Evolutionary conservation across 2,888 invertebrate genomes (phyloP).

Genomic region (Cheilosia pagana): DNA sequence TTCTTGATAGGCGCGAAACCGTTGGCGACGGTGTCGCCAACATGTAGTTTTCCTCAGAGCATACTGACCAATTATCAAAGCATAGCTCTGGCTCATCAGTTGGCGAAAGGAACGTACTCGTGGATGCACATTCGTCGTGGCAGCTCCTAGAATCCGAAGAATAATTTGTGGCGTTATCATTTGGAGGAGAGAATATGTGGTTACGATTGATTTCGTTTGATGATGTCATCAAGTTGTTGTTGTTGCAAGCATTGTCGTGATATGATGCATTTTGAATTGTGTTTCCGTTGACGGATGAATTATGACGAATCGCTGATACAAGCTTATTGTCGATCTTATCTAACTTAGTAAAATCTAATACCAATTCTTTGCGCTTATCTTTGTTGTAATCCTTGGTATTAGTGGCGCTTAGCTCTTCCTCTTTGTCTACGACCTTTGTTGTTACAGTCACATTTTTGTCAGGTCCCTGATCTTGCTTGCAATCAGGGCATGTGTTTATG

Average conservation of each 20-base stretch:
- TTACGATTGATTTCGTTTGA: conserved; percentile 82
- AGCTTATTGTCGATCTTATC: conserved; percentile 76
- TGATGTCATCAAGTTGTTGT: conserved; percentile 79
- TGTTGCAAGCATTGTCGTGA: conserved; percentile 77
- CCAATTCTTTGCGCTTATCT: conserved; percentile 85
- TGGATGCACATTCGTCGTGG: conserved; percentile 83
- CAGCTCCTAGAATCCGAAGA: conserved; percentile 83
- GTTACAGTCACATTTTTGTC: conserved; percentile 19
- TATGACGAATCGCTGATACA: conserved; percentile 68
- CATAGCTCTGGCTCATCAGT: conserved; percentile 85
- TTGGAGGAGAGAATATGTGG: conserved; percentile 80
- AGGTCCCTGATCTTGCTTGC: conserved; percentile 68
- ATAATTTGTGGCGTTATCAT: conserved; percentile 82
- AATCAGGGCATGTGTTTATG: conserved; percentile 74
- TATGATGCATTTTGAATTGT: conserved; percentile 75
- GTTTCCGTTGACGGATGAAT: conserved; percentile 54
- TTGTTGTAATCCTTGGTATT: conserved; percentile 77
- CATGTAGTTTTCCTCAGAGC: conserved; percentile 85
- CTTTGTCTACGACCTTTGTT: conserved; percentile 81
- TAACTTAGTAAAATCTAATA: conserved; percentile 87
- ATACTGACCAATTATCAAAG: conserved; percentile 88
- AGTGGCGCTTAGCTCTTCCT: conserved; percentile 82
- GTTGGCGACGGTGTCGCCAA: conserved; percentile 81
- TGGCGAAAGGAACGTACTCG: conserved; percentile 85
- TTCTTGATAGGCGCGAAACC: conserved; percentile 82